Evolutionary conservation across 2,113 vertebrate species (phyloP).

Genomic region (Melanocharis versteri): DNA sequence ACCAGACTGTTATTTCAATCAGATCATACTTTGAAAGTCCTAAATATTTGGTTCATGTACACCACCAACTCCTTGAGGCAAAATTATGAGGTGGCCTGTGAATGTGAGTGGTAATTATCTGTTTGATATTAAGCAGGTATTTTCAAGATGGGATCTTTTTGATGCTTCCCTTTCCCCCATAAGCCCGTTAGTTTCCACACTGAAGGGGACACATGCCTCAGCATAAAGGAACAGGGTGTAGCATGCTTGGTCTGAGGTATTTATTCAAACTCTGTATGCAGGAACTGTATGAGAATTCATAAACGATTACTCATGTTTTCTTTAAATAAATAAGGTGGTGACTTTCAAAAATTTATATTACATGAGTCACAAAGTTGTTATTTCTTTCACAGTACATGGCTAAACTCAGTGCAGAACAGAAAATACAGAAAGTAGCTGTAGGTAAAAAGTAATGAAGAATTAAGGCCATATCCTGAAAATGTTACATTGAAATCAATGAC

Average conservation of each 20-base stretch:
- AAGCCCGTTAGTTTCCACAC: slow-evolving; percentile 29
- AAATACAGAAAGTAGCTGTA: not conserved
- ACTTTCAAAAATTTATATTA: slow-evolving; percentile 49
- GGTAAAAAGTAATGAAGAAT: not conserved
- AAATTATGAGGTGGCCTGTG: slow-evolving; percentile 15
- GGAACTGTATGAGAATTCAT: slow-evolving; percentile 22
- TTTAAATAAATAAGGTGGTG: slow-evolving; percentile 54
- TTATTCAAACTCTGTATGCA: slow-evolving; percentile 40
- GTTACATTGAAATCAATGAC: not conserved
- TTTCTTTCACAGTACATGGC: slow-evolving; percentile 9
- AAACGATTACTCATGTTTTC: slow-evolving; percentile 58
- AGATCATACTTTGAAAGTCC: slow-evolving; percentile 6
- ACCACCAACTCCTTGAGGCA: not conserved
- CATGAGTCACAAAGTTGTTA: slow-evolving; percentile 62
- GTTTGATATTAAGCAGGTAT: slow-evolving; percentile 31
- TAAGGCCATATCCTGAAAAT: not conserved
- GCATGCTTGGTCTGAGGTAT: slow-evolving; percentile 33
- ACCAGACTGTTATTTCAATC: slow-evolving; percentile 40
- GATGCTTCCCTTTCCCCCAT: slow-evolving; percentile 6
- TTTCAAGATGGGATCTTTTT: slow-evolving; percentile 30
- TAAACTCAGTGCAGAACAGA: not conserved
- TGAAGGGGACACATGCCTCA: slow-evolving; percentile 11
- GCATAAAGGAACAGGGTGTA: slow-evolving; percentile 43
- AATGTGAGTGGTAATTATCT: slow-evolving; percentile 21
- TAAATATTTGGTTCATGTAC: slow-evolving; percentile 27